A percentile compares a stretch with the other conserved stretches of the same genome.
phyloP scores from a whole-genome alignment of 2,113 vertebrate genomes.

The Mesoclemmys tuberculata region DNA sequence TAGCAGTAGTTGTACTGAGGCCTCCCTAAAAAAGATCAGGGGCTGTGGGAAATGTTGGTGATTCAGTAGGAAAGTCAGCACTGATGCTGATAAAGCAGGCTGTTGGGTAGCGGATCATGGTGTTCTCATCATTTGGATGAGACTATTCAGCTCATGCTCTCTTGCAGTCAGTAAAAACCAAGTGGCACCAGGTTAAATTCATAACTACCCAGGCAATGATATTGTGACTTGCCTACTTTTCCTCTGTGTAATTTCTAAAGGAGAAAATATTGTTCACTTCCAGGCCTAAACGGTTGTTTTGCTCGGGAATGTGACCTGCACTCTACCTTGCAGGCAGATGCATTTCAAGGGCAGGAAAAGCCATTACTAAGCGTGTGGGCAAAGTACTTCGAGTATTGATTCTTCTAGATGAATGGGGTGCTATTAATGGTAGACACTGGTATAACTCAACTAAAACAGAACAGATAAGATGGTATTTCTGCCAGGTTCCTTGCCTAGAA shows the following conservation, averaged over 20 bases:
- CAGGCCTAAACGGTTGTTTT: not conserved
- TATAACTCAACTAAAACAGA: not conserved
- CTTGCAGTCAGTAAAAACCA: constrained; percentile 27
- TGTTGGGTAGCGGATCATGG: not conserved
- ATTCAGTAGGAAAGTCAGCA: not conserved
- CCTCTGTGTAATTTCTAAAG: not conserved
- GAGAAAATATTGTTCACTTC: not conserved
- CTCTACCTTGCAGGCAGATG: not conserved
- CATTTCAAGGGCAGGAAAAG: not conserved
- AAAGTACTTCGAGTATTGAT: not conserved
- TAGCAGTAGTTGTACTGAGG: not conserved
- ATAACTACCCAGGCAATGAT: not conserved
- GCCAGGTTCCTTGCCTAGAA: too few species aligned
- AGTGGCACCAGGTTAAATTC: constrained; percentile 10
- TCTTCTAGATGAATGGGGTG: not conserved
- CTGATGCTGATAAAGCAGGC: not conserved
- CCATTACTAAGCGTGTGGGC: too few species aligned
- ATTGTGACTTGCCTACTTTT: not conserved
- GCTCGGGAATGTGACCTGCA: not conserved
- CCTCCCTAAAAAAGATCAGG: not conserved
- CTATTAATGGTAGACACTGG: not conserved
- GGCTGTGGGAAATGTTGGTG: not conserved
- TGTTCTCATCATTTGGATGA: not conserved
- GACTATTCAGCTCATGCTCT: not conserved
- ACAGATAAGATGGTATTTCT: not conserved